Conservation (phyloP, 2,797 vertebrate species). For the Spea hammondii region DNA sequence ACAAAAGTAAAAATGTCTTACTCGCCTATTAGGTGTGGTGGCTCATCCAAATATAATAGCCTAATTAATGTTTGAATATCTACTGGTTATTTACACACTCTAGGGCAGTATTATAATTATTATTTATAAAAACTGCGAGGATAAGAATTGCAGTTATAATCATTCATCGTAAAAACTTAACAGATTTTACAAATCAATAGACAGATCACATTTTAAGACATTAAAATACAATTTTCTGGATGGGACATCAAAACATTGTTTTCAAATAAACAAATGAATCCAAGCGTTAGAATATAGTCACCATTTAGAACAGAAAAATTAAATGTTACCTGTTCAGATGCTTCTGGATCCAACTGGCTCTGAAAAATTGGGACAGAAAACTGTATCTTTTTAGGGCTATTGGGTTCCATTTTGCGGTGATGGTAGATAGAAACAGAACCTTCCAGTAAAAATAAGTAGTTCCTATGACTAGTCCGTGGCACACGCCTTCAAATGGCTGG, state of each 20-base stretch:
- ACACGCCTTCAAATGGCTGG: conserved; percentile 61
- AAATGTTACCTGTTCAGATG: conserved; percentile 86
- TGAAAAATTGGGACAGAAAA: conserved; percentile 86
- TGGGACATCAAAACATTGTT: too few relatives aligned
- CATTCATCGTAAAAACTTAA: too few relatives aligned
- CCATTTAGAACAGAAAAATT: background rate
- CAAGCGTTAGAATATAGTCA: background rate
- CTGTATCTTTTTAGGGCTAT: conserved; percentile 96
- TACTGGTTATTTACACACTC: too few relatives aligned
- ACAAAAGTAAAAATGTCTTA: background rate
- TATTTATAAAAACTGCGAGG: too few relatives aligned
- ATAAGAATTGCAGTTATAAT: too few relatives aligned
- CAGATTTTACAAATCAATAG: too few relatives aligned
- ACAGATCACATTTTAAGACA: too few relatives aligned
- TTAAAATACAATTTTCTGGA: too few relatives aligned
- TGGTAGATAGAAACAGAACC: conserved; percentile 57
- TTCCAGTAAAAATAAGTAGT: conserved; percentile 50
- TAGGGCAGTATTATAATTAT: too few relatives aligned
- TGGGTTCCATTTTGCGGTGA: conserved; percentile 79
- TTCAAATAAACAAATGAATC: too few relatives aligned
- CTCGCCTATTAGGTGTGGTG: background rate
- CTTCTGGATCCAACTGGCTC: conserved; percentile 88
- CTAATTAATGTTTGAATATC: background rate
- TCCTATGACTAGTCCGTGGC: conserved; percentile 54
- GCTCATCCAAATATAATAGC: background rate